Base-by-base conservation (phyloP, 2,113 vertebrate genomes). In the Poicephalus gulielmi region DNA sequence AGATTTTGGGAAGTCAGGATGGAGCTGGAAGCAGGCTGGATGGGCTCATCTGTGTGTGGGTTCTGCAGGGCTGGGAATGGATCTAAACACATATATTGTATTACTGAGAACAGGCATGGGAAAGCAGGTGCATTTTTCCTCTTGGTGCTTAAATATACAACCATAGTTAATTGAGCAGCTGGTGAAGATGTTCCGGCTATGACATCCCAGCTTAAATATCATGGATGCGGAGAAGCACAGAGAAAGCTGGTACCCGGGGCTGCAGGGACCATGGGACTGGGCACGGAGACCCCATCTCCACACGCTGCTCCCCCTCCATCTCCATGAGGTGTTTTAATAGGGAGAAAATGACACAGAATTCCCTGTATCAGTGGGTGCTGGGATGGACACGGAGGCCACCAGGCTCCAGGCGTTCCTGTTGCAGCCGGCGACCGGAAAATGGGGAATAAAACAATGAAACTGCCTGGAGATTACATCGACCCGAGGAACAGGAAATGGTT, bases 91-190 rank as follows among this genome's bases (percentile, higher is more conserved):
- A 2, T 5, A 22, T 14, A 13, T n/a, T 60, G 27, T 60, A 44
- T 74, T 81, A 24, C 95, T 82, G 94, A 50, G 86, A 92, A 47
- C 12, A 17, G 62, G 73, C 71, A 17, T 96, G 94, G 89, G 95
- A 94, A 96, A 96, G 62, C 96, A 95, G 94, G 84, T 95, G 91
- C 75, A 8, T 25, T 55, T 53, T 52, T 73, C 27, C 55, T 79
- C 73, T 37, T 1, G 13, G 66, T 25, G 24, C 69, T 79, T 22
- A 59, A 68, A 75, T 64, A 30, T 2, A 1, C 0, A 33, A 23
- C 60, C 73, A 1, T n/a, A 23, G 52, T 62, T 47, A 96, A 88
- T 91, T 5, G 10, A 6, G 55, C 92, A 88, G 92, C 92, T 88
- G 94, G 86, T 62, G 18, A 18, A 18, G 55, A 75, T 47, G 57